Percentiles rank a stretch among this genome's conserved stretches.
Conservation (phyloP, 2,888 invertebrate species). For the Leptogaster cylindrica region DNA sequence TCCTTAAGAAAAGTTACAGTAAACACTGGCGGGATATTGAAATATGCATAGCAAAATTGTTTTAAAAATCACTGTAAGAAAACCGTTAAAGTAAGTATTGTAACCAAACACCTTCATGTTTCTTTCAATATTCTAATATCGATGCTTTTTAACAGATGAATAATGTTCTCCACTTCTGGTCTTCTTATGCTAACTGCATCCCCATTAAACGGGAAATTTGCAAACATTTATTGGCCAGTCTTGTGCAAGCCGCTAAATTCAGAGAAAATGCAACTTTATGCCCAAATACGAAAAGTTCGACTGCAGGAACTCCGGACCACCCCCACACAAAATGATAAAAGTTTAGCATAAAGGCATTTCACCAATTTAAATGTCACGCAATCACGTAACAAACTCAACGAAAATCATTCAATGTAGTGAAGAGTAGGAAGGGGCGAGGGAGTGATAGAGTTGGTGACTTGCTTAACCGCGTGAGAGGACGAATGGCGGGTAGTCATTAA, state of each 20-base stretch:
- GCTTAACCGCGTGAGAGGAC: constrained; percentile 8
- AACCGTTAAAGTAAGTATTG: constrained; percentile 10
- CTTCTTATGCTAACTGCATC: neutral
- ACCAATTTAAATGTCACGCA: constrained; percentile 38
- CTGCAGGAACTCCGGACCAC: neutral
- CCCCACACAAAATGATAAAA: constrained; percentile 1
- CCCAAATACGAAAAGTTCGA: constrained; percentile 30
- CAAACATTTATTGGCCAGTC: constrained; percentile 23
- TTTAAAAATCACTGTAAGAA: no score
- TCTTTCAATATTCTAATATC: neutral
- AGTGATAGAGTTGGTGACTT: neutral
- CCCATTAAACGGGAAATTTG: neutral
- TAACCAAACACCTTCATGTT: neutral
- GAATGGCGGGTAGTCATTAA: constrained; percentile 15
- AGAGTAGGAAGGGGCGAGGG: neutral
- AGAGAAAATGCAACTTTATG: constrained; percentile 23
- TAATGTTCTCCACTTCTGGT: neutral
- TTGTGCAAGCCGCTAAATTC: neutral
- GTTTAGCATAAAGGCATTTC: constrained; percentile 9
- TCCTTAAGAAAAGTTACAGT: no score
- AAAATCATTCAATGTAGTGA: neutral
- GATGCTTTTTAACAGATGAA: neutral
- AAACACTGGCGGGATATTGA: no score
- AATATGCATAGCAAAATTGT: no score
- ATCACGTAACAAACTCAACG: constrained; percentile 4